These are phyloP conservation scores for Palloptera scutellata DNA, from an alignment of 2,888 invertebrate genomes.

Conservation along the genomic window DNA sequence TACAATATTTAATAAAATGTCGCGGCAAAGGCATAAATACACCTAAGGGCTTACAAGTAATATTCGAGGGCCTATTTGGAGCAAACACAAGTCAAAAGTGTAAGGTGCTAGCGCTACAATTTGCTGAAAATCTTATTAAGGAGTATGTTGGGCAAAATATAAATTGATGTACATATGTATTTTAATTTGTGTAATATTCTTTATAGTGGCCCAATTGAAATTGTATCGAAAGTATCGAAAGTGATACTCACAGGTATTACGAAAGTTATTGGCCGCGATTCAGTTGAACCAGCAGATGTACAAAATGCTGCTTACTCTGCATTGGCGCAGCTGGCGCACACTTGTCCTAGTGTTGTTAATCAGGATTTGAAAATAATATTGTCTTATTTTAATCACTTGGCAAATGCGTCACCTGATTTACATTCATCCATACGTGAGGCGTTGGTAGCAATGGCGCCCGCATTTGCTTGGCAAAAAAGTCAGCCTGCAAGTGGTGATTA, in stretches of 20 bases:
- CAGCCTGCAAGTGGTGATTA: slow-evolving; percentile 46
- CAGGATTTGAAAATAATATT: slow-evolving; percentile 69
- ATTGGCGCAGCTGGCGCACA: slow-evolving; percentile 66
- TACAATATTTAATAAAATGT: slow-evolving; percentile 81
- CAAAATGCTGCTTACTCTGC: slow-evolving; percentile 66
- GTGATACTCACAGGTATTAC: slow-evolving; percentile 60
- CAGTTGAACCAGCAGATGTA: slow-evolving; percentile 61
- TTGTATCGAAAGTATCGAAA: slow-evolving; percentile 61
- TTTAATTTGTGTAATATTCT: slow-evolving; percentile 3
- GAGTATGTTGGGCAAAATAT: slow-evolving; percentile 69
- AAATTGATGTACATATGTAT: not conserved
- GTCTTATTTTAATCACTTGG: slow-evolving; percentile 60
- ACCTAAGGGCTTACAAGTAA: slow-evolving; percentile 85
- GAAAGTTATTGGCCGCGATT: slow-evolving; percentile 60
- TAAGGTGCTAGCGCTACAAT: slow-evolving; percentile 81
- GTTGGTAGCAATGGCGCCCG: slow-evolving; percentile 73
- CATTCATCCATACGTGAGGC: slow-evolving; percentile 75
- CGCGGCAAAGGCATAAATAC: slow-evolving; percentile 76
- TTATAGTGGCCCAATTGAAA: slow-evolving; percentile 56
- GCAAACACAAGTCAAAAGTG: slow-evolving; percentile 83
- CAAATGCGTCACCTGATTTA: slow-evolving; percentile 65
- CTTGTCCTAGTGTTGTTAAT: slow-evolving; percentile 69
- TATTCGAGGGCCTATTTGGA: slow-evolving; percentile 88
- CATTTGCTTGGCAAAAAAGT: slow-evolving; percentile 66
- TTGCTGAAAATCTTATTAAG: slow-evolving; percentile 80